Evolutionary conservation across 2,888 invertebrate species (phyloP), one percentile per base, ranked within the genome.

Genomic region (Lacanobia oleracea): DNA sequence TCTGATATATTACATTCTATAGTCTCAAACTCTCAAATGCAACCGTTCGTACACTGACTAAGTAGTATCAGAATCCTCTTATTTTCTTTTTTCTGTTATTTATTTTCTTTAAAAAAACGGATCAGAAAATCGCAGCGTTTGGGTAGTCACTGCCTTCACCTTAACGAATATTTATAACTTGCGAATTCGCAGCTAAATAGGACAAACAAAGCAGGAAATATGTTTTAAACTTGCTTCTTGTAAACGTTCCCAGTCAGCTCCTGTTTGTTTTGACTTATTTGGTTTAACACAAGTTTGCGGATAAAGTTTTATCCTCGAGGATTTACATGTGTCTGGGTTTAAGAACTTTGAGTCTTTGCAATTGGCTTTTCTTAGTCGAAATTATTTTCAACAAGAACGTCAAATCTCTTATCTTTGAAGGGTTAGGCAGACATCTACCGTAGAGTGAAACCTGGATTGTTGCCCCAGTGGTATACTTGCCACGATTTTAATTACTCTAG

Each of bases 81-180:
- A n/a, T n/a, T n/a, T n/a, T n/a, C n/a, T n/a, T n/a, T n/a, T n/a
- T n/a, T n/a, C 1, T 40, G 40, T 0, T 45, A 12, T 62, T 40
- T 65, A 40, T 54, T 21, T 48, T 0, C 48, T 48, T 48, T 5
- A 37, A 16, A 37, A 56, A 10, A 57, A 6, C n/a, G 5, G 33
- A 33, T 37, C n/a, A n/a, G n/a, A 59, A 59, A 59, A 40, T 14
- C 37, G 10, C 21, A 40, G 57, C 9, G 18, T 18, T 3, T 50
- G 2, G 33, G 33, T 14, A 14, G 14, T 1, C 6, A 59, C 3
- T 6, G 45, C 45, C 56, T 43, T 66, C 8, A 40, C 45, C 56
- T 43, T 66, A 69, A 71, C 54, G 57, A 51, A 76, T 57, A 77
- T 82, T 73, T 82, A 82, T 80, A 62, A 64, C 60, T 67, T 57